Evolutionary conservation across 2,797 vertebrate genomes (phyloP).

Genomic region (Cossypha heuglini): DNA sequence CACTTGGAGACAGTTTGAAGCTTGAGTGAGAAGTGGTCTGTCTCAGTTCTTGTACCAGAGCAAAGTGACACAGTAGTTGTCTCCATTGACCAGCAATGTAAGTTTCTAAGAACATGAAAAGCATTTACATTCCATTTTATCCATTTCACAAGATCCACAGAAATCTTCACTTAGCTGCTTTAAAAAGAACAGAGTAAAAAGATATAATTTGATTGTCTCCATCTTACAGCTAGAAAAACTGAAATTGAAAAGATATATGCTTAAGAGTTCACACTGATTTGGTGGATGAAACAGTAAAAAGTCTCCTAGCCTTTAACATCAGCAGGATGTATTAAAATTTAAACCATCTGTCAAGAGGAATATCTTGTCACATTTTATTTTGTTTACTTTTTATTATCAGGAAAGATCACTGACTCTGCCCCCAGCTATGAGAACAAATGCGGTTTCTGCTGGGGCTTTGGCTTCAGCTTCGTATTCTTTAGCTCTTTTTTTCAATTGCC

Average conservation of each 20-base stretch:
- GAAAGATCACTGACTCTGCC: neutral
- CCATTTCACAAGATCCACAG: neutral
- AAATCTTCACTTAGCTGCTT: neutral
- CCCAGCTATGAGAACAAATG: neutral
- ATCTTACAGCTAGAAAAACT: neutral
- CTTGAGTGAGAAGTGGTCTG: neutral
- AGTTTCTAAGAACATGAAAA: neutral
- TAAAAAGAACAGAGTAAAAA: neutral
- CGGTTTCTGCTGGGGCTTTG: neutral
- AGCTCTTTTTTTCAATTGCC: neutral
- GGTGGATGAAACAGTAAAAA: neutral
- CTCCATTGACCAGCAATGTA: neutral
- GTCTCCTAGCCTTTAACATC: neutral
- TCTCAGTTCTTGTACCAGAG: neutral
- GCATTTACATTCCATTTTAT: neutral
- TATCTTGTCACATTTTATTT: constrained; percentile 23
- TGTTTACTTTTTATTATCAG: constrained; percentile 28
- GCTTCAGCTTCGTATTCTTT: neutral
- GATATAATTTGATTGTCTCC: neutral
- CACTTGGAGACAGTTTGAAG: neutral
- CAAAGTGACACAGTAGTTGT: neutral
- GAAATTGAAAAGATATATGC: neutral
- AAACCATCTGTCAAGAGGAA: constrained; percentile 1
- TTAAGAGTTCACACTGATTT: neutral
- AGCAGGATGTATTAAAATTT: neutral